phyloP scores from a whole-genome alignment of 2,888 invertebrate genomes.

The Melanophora roralis region DNA sequence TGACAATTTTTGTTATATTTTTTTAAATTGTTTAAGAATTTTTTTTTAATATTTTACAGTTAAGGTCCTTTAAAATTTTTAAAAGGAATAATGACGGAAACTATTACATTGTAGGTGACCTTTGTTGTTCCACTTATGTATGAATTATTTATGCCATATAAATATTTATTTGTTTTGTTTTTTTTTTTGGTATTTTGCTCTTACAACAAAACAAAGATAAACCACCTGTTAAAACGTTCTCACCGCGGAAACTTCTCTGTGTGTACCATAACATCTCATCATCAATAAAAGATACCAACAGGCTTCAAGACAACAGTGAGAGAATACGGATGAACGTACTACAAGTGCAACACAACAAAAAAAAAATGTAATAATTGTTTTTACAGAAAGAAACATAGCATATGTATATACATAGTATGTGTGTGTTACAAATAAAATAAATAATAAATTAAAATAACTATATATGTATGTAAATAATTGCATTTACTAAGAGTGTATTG shows the following conservation, averaged over 20 bases:
- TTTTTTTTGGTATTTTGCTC: neutral
- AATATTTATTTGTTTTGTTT: conserved; percentile 13
- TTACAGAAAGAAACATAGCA: neutral
- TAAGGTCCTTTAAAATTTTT: conserved; percentile 43
- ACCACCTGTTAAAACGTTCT: conserved; percentile 55
- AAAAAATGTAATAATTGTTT: conserved; percentile 22
- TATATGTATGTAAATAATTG: conserved; percentile 8
- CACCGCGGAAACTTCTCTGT: conserved; percentile 11
- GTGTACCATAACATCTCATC: conserved; percentile 18
- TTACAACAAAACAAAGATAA: conserved; percentile 31
- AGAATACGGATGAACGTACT: conserved; percentile 7
- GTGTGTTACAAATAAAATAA: conserved; percentile 29
- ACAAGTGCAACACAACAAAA: conserved; percentile 19
- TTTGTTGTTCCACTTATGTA: conserved; percentile 23
- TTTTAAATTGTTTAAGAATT: too few species aligned
- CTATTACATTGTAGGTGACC: conserved; percentile 46
- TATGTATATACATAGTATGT: too few species aligned
- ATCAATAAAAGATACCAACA: conserved; percentile 49
- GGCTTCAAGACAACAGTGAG: conserved; percentile 48
- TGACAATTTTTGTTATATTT: too few species aligned
- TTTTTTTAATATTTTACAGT: too few species aligned
- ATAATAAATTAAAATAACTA: neutral
- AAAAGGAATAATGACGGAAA: conserved; percentile 43
- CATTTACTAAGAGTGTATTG: conserved; percentile 33
- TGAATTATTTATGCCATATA: conserved; percentile 38